Base-by-base conservation (phyloP, 2,888 invertebrate genomes). In the Tinea pellionella region DNA sequence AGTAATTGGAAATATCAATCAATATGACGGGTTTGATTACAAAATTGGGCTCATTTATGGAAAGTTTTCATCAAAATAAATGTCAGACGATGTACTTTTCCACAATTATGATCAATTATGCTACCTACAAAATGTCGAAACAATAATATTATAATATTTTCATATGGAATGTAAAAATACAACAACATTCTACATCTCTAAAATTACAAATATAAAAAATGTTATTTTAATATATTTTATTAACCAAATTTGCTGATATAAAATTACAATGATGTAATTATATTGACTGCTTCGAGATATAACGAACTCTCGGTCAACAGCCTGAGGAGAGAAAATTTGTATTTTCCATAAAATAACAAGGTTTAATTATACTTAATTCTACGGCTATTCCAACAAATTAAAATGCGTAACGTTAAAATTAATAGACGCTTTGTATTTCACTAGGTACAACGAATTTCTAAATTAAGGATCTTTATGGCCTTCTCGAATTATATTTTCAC, bases 231-330 rank as follows among this genome's bases (percentile, higher is more conserved):
- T 37, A 37, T n/a, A 9, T 13, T 47, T 47, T 16, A 16, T 47
- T 9, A 2, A 47, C 2, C 47, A 15, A 47, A 47, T 47, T 47
- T 13, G 9, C 16, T 47, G 47, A 16, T 47, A 18, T 53, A n/a
- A 53, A 53, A 53, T 53, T 53, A 53, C 18, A 53, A 53, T n/a
- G n/a, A 24, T 12, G 53, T 53, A 53, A 53, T 53, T 53, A 24
- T 24, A 24, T 24, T 53, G n/a, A 18, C 53, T 53, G 53, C 24
- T 53, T 53, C 24, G 18, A 53, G 53, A 53, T 53, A 24, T 16
- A 16, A 16, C 53, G 3, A 18, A 12, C 24, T 16, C 15, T 7
- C 24, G 53, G 24, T 16, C 24, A 47, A 24, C 53, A 53, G 53
- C 53, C 53, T n/a, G 53, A n/a, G 53, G 24, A 53, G 19, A n/a